These are phyloP conservation scores for Scalopus aquaticus DNA, from an alignment of 2,113 vertebrate genomes.

Conservation along the genomic window DNA sequence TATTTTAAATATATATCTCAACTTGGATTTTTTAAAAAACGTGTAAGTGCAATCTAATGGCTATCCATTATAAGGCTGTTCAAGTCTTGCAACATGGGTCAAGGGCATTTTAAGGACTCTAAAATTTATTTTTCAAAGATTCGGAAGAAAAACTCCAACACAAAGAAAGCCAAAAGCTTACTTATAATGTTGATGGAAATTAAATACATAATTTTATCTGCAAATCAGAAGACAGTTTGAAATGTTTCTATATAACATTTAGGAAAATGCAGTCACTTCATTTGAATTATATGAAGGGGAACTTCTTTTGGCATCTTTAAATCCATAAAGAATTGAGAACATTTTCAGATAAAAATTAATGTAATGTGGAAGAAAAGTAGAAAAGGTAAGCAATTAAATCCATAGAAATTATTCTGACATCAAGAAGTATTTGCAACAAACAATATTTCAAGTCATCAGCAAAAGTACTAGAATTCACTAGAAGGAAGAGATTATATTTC, in stretches of 20 bases:
- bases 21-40: background rate
- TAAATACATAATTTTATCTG: background rate
- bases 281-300: background rate
- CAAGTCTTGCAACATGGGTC: background rate
- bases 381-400: background rate
- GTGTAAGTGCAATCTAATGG: background rate
- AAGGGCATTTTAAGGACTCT: slow-evolving; percentile 1
- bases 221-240: background rate
- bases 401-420: background rate
- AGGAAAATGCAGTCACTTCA: background rate
- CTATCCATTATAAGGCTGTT: slow-evolving; percentile 1
- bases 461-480: background rate
- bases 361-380: background rate
- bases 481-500: background rate
- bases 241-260: slow-evolving; percentile 5
- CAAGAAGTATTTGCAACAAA: background rate
- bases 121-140: slow-evolving; percentile 54
- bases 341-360: slow-evolving; percentile 24
- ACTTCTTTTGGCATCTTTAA: slow-evolving; percentile 14
- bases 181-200: slow-evolving; percentile 11
- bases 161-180: background rate
- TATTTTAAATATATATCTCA: slow-evolving; percentile 53
- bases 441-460: slow-evolving; percentile 30
- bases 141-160: background rate
- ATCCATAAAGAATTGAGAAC: slow-evolving; percentile 18